Conservation (phyloP, 2,797 vertebrate genomes). For the Acanthurus tractus region DNA sequence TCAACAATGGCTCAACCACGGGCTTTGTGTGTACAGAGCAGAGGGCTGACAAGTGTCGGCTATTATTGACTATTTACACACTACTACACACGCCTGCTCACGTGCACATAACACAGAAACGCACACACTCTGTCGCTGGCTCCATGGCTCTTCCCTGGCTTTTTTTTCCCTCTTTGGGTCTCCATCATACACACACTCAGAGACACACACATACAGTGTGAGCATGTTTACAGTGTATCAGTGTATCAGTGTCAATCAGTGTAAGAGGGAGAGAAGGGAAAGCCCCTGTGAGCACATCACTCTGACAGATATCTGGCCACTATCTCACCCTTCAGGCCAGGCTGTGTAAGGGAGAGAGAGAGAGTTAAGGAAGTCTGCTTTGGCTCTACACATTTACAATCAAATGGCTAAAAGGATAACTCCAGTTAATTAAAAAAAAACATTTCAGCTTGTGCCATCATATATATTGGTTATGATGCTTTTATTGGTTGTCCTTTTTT, state of each 20-base stretch:
- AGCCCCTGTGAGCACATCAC: slow-evolving; percentile 80
- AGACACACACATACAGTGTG: slow-evolving; percentile 46
- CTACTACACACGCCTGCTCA: slow-evolving; percentile 74
- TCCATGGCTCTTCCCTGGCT: slow-evolving; percentile 26
- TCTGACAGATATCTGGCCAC: slow-evolving; percentile 84
- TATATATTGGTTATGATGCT: neutral
- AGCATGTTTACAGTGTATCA: slow-evolving; percentile 72
- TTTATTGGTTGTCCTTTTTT: neutral
- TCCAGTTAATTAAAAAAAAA: neutral
- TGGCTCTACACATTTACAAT: slow-evolving; percentile 8
- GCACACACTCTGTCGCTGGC: slow-evolving; percentile 33
- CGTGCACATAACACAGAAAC: slow-evolving; percentile 70
- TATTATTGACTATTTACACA: slow-evolving; percentile 89
- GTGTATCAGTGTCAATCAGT: slow-evolving; percentile 87
- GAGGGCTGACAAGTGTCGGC: slow-evolving; percentile 87
- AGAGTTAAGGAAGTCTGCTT: slow-evolving; percentile 10
- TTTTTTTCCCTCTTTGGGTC: slow-evolving; percentile 58
- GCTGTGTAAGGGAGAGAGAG: slow-evolving; percentile 38
- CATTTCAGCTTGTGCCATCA: neutral
- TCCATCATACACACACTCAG: slow-evolving; percentile 39
- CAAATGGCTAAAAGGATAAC: slow-evolving; percentile 13
- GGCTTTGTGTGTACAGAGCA: slow-evolving; percentile 86
- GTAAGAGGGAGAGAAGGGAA: slow-evolving; percentile 78
- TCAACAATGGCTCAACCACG: slow-evolving; percentile 84
- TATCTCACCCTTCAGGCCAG: slow-evolving; percentile 69